Base-by-base conservation (phyloP, 2,797 vertebrate genomes). In the Todus mexicanus region DNA sequence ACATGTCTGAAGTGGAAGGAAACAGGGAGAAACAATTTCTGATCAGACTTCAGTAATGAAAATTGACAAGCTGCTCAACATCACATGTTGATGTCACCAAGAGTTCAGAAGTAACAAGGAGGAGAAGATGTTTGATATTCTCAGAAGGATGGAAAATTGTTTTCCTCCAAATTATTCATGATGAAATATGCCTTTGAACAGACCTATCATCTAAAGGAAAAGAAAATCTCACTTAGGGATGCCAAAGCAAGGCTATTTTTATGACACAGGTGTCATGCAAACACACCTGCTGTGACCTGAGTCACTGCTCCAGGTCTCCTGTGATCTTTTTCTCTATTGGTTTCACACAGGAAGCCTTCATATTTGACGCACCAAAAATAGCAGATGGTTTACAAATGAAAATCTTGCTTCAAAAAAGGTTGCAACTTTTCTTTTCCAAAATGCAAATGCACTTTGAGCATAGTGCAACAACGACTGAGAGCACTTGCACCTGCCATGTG, bases 111-210 rank as follows among this genome's bases (percentile, higher is more conserved):
- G 65, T 35, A 72, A 66, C 57, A 76, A 65, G 48, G 20, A 82
- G 7, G 10, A 79, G 22, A 76, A 56, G 45, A 89, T 7, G 1
- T 48, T 83, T 7, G 42, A 53, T 72, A 61, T 25, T 74, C 75
- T 94, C 79, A 43, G 18, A 90, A 65, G 27, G 73, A 68, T 6
- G 5, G 56, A 81, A 95, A 89, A 79, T 22, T 65, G 33, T 66
- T 73, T 96, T 89, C 48, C 35, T 86, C 48, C 76, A 79, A 88
- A 84, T 88, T 88, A 93, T 79, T 92, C 66, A 91, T 33, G 33
- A 94, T 84, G 82, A 93, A 92, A 81, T 93, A 85, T 17, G 40
- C 82, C 56, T 92, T 83, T 96, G 91, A 96, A 86, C 35, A 91
- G 38, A 87, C 37, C n/a, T 31, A 50, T 27, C 70, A 78, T 47